phyloP scores from a whole-genome alignment of 2,113 vertebrate genomes.

The Saguinus imperator region DNA sequence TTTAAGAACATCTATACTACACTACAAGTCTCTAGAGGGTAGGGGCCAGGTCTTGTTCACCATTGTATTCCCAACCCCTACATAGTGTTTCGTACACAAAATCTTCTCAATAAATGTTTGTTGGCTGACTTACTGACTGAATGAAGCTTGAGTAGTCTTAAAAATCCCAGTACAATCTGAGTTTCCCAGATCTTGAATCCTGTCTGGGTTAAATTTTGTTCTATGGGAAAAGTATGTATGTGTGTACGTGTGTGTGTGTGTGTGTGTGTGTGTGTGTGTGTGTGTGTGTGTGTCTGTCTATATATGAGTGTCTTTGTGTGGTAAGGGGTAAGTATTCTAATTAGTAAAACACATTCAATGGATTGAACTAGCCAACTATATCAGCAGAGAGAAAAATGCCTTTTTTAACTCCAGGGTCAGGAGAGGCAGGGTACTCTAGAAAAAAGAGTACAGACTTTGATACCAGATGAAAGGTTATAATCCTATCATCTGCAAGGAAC shows the following conservation, averaged over 20 bases:
- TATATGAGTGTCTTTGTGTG: background rate
- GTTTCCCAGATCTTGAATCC: background rate
- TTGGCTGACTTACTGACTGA: background rate
- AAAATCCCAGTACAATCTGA: background rate
- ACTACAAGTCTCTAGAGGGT: background rate
- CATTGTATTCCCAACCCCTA: background rate
- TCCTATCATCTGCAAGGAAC: background rate
- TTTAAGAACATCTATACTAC: background rate
- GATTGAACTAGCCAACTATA: background rate
- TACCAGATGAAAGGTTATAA: background rate
- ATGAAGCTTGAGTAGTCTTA: background rate
- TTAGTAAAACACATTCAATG: background rate
- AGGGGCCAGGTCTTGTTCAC: background rate
- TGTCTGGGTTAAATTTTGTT: slow-evolving; percentile 8
- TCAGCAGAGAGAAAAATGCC: background rate
- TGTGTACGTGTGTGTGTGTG: background rate
- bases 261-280: background rate
- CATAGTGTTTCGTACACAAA: background rate
- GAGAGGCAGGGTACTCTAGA: background rate
- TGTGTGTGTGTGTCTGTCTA: background rate
- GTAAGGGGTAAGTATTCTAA: background rate
- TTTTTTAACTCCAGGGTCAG: background rate
- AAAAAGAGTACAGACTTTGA: background rate
- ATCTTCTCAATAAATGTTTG: background rate
- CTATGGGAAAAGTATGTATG: background rate